Evolutionary conservation across 1,140 invertebrate species (phyloP).

Genomic region (Babylonia areolata): DNA sequence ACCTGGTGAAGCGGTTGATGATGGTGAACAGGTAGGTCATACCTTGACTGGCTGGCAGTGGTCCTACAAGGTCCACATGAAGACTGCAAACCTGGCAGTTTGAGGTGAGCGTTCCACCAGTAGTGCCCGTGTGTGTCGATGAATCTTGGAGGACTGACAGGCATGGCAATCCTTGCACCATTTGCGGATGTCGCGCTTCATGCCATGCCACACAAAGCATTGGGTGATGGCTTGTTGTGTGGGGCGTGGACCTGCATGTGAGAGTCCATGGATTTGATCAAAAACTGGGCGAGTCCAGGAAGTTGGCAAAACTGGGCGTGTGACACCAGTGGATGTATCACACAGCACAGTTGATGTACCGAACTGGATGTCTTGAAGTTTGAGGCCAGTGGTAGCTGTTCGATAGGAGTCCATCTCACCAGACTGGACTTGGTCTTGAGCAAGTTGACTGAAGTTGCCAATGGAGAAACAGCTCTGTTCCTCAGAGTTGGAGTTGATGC

Average conservation of each 20-base stretch:
- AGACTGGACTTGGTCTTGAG: too few relatives aligned
- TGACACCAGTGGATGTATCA: background rate
- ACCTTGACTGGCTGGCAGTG: conserved; percentile 69
- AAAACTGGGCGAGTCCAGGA: background rate
- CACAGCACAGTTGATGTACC: background rate
- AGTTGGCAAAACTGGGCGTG: background rate
- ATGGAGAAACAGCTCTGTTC: too few relatives aligned
- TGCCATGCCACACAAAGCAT: conserved; percentile 28
- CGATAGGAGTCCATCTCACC: too few relatives aligned
- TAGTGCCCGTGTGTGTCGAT: conserved; percentile 24
- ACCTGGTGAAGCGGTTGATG: conserved; percentile 47
- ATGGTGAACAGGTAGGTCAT: conserved; percentile 73
- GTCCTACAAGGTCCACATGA: conserved; percentile 78
- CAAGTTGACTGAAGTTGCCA: too few relatives aligned
- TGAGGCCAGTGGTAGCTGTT: too few relatives aligned
- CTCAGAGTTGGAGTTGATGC: too few relatives aligned
- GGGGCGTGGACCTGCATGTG: background rate
- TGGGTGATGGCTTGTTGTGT: conserved; percentile 17
- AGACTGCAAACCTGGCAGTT: conserved; percentile 69
- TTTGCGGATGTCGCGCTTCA: conserved; percentile 24
- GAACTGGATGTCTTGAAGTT: background rate
- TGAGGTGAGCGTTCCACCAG: conserved; percentile 5
- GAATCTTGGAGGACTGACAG: conserved; percentile 22
- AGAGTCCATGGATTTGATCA: conserved; percentile 28
- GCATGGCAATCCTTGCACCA: conserved; percentile 6